Percentiles rank a stretch among this genome's conserved stretches.
Evolutionary conservation across 2,113 vertebrate genomes (phyloP).

Genomic region (Perca flavescens): DNA sequence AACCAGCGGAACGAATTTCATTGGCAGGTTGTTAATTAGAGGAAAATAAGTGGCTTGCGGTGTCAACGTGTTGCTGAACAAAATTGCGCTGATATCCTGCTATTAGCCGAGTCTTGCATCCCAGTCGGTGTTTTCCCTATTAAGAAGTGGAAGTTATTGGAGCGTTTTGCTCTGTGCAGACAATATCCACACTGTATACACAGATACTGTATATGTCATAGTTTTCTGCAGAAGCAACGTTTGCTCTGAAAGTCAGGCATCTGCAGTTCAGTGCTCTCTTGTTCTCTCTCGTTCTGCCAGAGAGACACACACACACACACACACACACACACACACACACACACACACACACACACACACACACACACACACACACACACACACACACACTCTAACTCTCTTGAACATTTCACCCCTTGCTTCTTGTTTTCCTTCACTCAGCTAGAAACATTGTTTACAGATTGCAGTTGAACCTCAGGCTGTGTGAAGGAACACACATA

Average conservation of each 20-base stretch:
- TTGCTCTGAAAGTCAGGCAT: constrained; percentile 47
- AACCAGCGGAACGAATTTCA: constrained; percentile 45
- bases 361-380: too few relatives aligned
- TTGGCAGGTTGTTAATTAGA: constrained; percentile 71
- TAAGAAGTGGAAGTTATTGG: constrained; percentile 43
- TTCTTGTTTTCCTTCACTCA: constrained; percentile 69
- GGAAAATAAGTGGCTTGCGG: constrained; percentile 49
- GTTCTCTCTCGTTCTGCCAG: constrained; percentile 30
- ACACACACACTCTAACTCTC: constrained; percentile 6
- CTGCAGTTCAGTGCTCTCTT: constrained; percentile 55
- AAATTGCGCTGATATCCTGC: constrained; percentile 46
- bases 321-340: constrained; percentile 16
- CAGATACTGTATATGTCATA: background rate
- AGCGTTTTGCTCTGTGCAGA: constrained; percentile 16
- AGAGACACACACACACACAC: background rate
- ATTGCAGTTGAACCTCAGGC: constrained; percentile 59
- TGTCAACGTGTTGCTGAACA: constrained; percentile 45
- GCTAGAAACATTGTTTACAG: constrained; percentile 70
- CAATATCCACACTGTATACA: constrained; percentile 23
- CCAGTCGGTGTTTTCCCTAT: constrained; percentile 39
- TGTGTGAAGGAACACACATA: constrained; percentile 24
- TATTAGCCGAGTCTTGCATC: constrained; percentile 43
- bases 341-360: constrained; percentile 7
- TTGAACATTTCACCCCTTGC: constrained; percentile 60
- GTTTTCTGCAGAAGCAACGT: constrained; percentile 17